Percentiles rank a stretch among this genome's conserved stretches.
These are phyloP conservation scores for Ceratoteleas bidentatus DNA, from an alignment of 1,140 invertebrate species.

Conservation along the genomic window DNA sequence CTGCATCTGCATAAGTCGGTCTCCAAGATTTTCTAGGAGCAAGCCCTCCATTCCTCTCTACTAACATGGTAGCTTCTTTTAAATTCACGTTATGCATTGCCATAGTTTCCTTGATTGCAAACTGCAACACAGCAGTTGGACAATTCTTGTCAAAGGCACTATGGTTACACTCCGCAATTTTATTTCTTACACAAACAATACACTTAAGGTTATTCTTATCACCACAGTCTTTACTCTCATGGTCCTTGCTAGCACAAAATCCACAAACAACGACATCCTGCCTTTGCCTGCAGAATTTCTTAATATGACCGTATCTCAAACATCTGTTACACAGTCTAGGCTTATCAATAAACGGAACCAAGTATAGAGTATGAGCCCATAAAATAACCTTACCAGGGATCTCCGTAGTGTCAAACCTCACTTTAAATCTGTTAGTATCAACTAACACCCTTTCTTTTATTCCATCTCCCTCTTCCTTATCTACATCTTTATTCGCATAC, in stretches of 20 bases:
- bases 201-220: not conserved
- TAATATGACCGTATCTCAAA: conserved; percentile 2
- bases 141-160: not conserved
- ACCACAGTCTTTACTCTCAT: not conserved
- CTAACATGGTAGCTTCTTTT: not conserved
- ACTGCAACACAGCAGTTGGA: not conserved
- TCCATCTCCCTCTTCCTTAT: not conserved
- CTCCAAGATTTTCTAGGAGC: not conserved
- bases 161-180: not conserved
- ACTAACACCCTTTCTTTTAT: conserved; percentile 5
- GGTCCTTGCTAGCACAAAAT: not conserved
- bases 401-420: not conserved
- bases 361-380: conserved; percentile 5
- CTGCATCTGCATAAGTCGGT: not conserved
- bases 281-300: not conserved
- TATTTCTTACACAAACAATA: conserved; percentile 2
- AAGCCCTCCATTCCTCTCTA: not conserved
- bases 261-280: not conserved
- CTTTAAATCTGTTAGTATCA: conserved; percentile 7
- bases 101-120: not conserved
- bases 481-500: not conserved
- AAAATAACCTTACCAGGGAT: conserved; percentile 4
- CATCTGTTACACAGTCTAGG: not conserved
- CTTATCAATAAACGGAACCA: not conserved
- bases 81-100: conserved; percentile 1